Conservation (phyloP, 2,888 invertebrate genomes). For the Corbicula japonica region DNA sequence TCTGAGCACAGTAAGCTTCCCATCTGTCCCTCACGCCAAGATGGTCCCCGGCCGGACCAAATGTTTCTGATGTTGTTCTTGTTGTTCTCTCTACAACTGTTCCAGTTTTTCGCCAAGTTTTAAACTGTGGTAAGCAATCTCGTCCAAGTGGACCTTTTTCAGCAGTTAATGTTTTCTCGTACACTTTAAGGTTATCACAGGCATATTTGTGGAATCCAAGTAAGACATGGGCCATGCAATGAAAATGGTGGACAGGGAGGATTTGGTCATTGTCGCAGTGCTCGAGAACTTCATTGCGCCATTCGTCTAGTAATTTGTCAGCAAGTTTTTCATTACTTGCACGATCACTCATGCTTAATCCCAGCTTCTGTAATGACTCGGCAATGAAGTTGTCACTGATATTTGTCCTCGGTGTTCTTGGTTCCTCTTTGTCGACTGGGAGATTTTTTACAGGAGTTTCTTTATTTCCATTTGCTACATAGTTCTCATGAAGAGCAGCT, state of each 20-base stretch:
- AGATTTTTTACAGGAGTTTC: too few relatives aligned
- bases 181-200: neutral
- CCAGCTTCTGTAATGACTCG: too few relatives aligned
- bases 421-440: too few relatives aligned
- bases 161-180: neutral
- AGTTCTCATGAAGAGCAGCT: neutral
- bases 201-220: conserved; percentile 24
- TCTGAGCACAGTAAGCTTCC: conserved; percentile 26
- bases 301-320: conserved; percentile 26
- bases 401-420: too few relatives aligned
- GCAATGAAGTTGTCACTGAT: too few relatives aligned
- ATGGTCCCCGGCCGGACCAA: conserved; percentile 41
- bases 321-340: conserved; percentile 35
- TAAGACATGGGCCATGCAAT: conserved; percentile 49
- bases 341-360: conserved; percentile 28
- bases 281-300: conserved; percentile 1
- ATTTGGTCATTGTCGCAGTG: neutral
- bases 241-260: conserved; percentile 17
- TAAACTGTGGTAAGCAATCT: conserved; percentile 17
- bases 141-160: conserved; percentile 22
- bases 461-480: too few relatives aligned
- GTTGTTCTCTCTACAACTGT: conserved; percentile 27
- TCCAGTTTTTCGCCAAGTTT: conserved; percentile 9
- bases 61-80: conserved; percentile 17
- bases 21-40: conserved; percentile 27